phyloP scores from a whole-genome alignment of 2,113 vertebrate species.

The Anas platyrhynchos region DNA sequence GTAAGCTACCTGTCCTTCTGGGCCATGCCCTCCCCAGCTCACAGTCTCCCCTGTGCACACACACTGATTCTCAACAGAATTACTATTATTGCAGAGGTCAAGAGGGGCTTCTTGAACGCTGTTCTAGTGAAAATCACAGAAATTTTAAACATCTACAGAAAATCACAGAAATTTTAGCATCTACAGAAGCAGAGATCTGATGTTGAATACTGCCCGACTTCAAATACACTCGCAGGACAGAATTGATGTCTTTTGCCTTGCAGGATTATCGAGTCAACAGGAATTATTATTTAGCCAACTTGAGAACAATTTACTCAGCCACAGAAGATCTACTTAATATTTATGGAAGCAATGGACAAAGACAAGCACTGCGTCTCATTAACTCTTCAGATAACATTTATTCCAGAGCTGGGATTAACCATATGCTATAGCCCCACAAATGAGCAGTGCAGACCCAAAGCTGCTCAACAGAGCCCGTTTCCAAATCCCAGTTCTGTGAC shows the following conservation, averaged over 20 bases:
- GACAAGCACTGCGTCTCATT: not conserved
- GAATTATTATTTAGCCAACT: not conserved
- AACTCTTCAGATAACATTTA: not conserved
- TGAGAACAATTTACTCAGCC: not conserved
- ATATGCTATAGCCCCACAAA: not conserved
- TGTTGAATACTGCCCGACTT: not conserved
- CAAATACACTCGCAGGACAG: not conserved
- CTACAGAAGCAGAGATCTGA: not conserved
- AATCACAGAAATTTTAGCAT: not conserved
- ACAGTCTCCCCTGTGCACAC: not conserved
- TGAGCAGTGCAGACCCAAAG: not conserved
- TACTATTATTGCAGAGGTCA: not conserved
- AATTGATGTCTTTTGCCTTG: not conserved
- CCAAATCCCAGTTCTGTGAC: not conserved
- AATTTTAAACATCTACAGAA: not conserved
- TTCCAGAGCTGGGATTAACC: conserved; percentile 6
- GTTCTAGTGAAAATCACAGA: not conserved
- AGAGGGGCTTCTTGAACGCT: not conserved
- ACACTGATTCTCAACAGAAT: not conserved
- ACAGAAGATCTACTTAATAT: not conserved
- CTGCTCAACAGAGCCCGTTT: not conserved
- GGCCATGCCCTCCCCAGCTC: not conserved
- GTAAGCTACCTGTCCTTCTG: not conserved
- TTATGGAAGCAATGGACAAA: conserved; percentile 16
- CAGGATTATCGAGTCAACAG: not conserved